Evolutionary conservation across 2,797 vertebrate species (phyloP), one percentile per base, ranked within the genome.

Genomic region (Scleropages formosus): DNA sequence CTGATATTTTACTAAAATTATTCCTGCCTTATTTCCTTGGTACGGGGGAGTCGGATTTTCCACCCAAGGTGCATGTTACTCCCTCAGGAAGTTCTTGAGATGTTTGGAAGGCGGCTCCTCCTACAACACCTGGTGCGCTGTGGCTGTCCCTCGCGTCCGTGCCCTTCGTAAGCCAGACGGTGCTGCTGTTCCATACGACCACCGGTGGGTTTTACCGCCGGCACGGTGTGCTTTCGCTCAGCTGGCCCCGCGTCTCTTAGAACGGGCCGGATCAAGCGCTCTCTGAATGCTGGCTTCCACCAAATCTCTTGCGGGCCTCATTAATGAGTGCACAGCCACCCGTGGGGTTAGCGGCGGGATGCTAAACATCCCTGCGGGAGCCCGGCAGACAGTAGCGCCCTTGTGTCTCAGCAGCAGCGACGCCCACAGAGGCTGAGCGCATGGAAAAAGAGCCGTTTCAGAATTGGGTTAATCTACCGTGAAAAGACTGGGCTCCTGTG

Each of bases 391-490:
- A 70, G 49, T 53, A 70, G 20, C 18, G 44, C 12, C 67, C 24
- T 70, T 70, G 67, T 70, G 26, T 70, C 44, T 53, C 49, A 3
- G 9, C 15, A 22, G 46, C 53, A 70, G 53, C 70, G 68, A 70
- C 53, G 68, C 20, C 68, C 24, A 22, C 8, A 20, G 26, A 13
- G 49, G 1, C 68, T 61, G 15, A 61, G 8, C 68, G 70, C 49
- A 56, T 70, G 67, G 67, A 49, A 46, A 39, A 18, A 18, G 59
- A 49, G 47, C 18, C 12, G 67, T 69, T 69, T 53, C 47, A 67
- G 67, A 69, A 69, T 49, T 47, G 22, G 67, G 49, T 69, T 69
- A 69, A 69, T 69, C 44, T 68, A 68, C 65, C 65, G 46, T 69
- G 67, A 69, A 70, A 70, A 70, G 47, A 70, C 47, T 16, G 22